These are phyloP conservation scores for Ophiodon elongatus DNA, from an alignment of 2,113 vertebrate species.

Conservation along the genomic window DNA sequence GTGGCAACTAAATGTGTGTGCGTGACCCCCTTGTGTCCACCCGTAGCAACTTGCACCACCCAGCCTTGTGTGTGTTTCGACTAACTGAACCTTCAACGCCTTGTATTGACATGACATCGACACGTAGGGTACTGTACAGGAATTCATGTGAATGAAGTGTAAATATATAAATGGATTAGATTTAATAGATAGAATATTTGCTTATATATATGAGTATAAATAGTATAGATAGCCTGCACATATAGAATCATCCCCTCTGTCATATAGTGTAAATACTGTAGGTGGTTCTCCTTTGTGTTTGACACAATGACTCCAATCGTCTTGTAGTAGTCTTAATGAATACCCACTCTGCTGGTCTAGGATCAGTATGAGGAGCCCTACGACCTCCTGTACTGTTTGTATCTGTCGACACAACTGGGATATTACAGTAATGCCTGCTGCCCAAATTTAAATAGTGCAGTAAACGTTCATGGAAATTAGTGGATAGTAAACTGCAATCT, in stretches of 20 bases:
- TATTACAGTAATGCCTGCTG: slow-evolving; percentile 41
- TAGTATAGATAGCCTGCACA: slow-evolving; percentile 68
- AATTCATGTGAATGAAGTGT: slow-evolving; percentile 57
- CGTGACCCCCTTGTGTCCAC: slow-evolving; percentile 1
- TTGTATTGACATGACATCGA: slow-evolving; percentile 32
- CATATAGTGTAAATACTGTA: slow-evolving; percentile 70
- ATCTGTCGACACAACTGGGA: slow-evolving; percentile 31
- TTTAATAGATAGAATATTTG: slow-evolving; percentile 59
- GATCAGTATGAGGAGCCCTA: slow-evolving; percentile 30
- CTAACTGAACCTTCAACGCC: slow-evolving; percentile 47
- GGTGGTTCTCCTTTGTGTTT: slow-evolving; percentile 46
- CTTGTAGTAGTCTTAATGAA: slow-evolving; percentile 25
- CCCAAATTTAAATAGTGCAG: slow-evolving; percentile 20
- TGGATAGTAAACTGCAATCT: slow-evolving; percentile 15
- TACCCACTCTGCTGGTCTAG: slow-evolving; percentile 33
- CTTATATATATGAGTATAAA: slow-evolving; percentile 65
- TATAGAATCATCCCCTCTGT: slow-evolving; percentile 44
- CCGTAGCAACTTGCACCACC: slow-evolving; percentile 38
- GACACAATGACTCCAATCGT: slow-evolving; percentile 30
- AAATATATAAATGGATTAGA: slow-evolving; percentile 64
- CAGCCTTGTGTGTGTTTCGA: slow-evolving; percentile 59
- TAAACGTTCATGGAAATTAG: neutral
- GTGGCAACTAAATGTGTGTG: slow-evolving; percentile 45
- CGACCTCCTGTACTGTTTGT: slow-evolving; percentile 2
- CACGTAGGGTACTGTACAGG: slow-evolving; percentile 40